Base-by-base conservation (phyloP, 1,140 invertebrate genomes). In the Drosophila nebulosa region DNA sequence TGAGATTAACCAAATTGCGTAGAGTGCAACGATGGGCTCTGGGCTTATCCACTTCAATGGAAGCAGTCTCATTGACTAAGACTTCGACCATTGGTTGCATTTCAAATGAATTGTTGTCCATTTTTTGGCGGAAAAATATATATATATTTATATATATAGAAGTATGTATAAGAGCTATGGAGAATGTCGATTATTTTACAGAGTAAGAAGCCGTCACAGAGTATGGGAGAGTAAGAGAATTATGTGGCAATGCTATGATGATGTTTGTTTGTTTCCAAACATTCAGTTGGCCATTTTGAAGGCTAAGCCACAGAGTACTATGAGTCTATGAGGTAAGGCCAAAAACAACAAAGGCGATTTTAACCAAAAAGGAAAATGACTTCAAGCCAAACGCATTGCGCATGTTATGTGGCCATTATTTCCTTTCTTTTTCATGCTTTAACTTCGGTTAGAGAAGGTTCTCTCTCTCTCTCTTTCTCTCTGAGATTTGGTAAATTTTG, bases 1-100 rank as follows among this genome's bases (percentile, higher is more conserved):
- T 10, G 6, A 84, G 0, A 4, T 56, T 36, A 18, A 32, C 72
- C 62, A 84, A 14, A 10, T 68, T 35, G 7, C 56, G 59, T 18
- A 81, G 36, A 10, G 26, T 32, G 1, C 24, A 12, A 32, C 24
- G 52, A 10, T 14, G 52, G 4, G 24, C 39, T 46, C 10, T 46
- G 9, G 39, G 39, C 21, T 46, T 46, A 10, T 46, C 39, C 18
- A 10, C 16, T 3, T 5, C 4, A 21, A 16, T 18, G 16, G 7
- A 10, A 3, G 39, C 3, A 9, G 3, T 21, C 10, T 6, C 39
- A 46, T 46, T 21, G 7, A 21, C 10, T 21, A 16, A n/a, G 18
- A 46, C 2, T 2, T 18, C 16, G 7, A 2, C 18, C 7, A 21
- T 14, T 46, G 39, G 16, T 9, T 21, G 18, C 16, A 46, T 10